Base-by-base conservation (phyloP, 2,797 vertebrate genomes). In the Lepus townsendii region DNA sequence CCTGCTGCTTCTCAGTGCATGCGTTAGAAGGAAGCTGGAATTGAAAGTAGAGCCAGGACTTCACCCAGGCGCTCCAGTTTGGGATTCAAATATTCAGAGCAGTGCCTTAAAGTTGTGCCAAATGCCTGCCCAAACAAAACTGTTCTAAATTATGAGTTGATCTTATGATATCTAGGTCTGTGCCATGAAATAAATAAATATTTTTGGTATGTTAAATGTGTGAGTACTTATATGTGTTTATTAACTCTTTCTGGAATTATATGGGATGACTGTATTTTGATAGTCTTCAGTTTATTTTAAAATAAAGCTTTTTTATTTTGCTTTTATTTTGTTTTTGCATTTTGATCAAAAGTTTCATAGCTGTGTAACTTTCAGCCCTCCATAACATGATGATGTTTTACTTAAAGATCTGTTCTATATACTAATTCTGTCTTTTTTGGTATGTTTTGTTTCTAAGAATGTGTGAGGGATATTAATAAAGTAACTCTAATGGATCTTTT, bases 401-500 rank as follows among this genome's bases (percentile, higher is more conserved):
- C 94, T 93, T 82, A 90, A 91, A 82, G 22, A 50, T 71, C 7
- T 89, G 2, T 3, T 75, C 1, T 86, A 47, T 83, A 27, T 93
- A 47, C 11, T 91, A 30, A 30, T 92, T 91, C 19, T 77, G 19
- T 14, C 57, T 88, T 83, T 82, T 22, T 93, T 60, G 52, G 88
- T 65, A 90, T 19, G 12, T 54, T 92, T 89, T 90, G 80, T 65
- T 96, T 92, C n/a, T 79, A 76, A 71, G 7, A 91, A 73, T 90
- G 80, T 94, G 22, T 92, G 10, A 95, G 57, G 38, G 78, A 42
- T 89, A 62, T 84, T 96, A 94, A 69, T 88, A 87, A 93, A 96
- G 47, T 94, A 92, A 92, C 14, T 84, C 65, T 96, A 65, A 91
- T 95, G 30, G 9, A 62, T 95, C 92, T 96, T 97, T 77, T 93